Percentiles rank a stretch among this genome's conserved stretches.
Evolutionary conservation across 2,113 vertebrate species (phyloP).

Genomic region (Phycodurus eques): DNA sequence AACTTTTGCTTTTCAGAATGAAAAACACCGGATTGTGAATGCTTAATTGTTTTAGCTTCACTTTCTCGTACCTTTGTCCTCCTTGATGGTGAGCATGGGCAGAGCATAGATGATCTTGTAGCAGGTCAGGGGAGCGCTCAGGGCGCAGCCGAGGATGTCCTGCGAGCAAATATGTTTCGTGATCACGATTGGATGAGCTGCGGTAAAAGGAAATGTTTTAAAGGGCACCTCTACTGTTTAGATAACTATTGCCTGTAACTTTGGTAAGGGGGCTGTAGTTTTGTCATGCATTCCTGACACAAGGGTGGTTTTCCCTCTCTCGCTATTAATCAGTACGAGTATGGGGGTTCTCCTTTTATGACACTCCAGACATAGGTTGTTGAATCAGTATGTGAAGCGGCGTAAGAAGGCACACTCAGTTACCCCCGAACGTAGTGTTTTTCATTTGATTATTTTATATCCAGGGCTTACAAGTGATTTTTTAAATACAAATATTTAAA

Average conservation of each 20-base stretch:
- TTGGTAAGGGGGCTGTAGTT: no score
- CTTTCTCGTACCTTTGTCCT: slow-evolving; percentile 88
- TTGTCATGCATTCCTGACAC: background rate
- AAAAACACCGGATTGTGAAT: background rate
- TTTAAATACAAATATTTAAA: no score
- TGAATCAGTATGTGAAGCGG: no score
- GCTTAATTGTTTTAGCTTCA: background rate
- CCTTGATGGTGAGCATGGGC: slow-evolving; percentile 97
- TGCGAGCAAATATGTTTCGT: slow-evolving; percentile 40
- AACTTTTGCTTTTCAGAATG: slow-evolving; percentile 9
- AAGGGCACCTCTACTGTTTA: background rate
- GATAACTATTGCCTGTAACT: background rate
- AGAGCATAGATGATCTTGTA: slow-evolving; percentile 89
- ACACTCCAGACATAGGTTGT: no score
- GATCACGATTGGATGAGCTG: background rate
- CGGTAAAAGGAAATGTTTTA: background rate
- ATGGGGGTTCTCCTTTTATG: no score
- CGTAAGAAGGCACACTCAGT: no score
- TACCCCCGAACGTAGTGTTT: no score
- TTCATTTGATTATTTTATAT: no score
- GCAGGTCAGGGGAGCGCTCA: slow-evolving; percentile 83
- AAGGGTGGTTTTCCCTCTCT: background rate
- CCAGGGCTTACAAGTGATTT: no score
- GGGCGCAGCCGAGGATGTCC: slow-evolving; percentile 88
- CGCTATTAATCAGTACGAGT: no score